These are phyloP conservation scores for Altica lythri DNA, from an alignment of 2,888 invertebrate species.

Conservation along the genomic window DNA sequence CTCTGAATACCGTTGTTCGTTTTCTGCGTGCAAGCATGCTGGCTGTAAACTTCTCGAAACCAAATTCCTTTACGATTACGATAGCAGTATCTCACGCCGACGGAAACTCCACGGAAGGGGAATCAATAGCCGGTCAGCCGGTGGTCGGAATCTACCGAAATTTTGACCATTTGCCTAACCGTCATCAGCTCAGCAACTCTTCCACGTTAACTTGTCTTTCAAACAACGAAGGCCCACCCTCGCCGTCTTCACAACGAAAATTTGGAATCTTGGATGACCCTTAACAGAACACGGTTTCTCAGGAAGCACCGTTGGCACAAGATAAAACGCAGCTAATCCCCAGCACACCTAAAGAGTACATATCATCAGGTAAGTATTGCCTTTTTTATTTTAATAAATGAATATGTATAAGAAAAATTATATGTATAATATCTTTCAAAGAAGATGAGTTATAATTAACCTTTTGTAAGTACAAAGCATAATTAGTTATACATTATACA, in stretches of 20 bases:
- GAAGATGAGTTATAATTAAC: too few relatives aligned
- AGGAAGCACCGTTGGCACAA: conserved; percentile 51
- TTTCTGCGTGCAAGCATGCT: conserved; percentile 27
- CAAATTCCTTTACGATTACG: too few relatives aligned
- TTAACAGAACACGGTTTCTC: conserved; percentile 16
- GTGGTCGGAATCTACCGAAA: conserved; percentile 78
- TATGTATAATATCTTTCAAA: too few relatives aligned
- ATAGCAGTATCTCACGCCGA: conserved; percentile 78
- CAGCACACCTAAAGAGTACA: conserved; percentile 53
- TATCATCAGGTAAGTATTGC: conserved; percentile 57
- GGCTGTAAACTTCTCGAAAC: conserved; percentile 1
- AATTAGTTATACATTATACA: too few relatives aligned
- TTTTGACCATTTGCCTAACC: conserved; percentile 70
- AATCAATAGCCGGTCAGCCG: conserved; percentile 66
- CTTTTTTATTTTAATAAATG: too few relatives aligned
- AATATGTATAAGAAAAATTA: too few relatives aligned
- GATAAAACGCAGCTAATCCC: conserved; percentile 55
- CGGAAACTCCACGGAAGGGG: conserved; percentile 79
- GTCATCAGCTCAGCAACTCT: conserved; percentile 61
- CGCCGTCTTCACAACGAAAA: conserved; percentile 50
- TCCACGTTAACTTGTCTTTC: conserved; percentile 60
- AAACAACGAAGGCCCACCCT: conserved; percentile 49
- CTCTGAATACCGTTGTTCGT: conserved; percentile 17
- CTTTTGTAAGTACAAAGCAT: too few relatives aligned
- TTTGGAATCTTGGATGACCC: conserved; percentile 47